These are phyloP conservation scores for Dastarcus helophoroides DNA, from an alignment of 2,888 invertebrate species.

Conservation along the genomic window DNA sequence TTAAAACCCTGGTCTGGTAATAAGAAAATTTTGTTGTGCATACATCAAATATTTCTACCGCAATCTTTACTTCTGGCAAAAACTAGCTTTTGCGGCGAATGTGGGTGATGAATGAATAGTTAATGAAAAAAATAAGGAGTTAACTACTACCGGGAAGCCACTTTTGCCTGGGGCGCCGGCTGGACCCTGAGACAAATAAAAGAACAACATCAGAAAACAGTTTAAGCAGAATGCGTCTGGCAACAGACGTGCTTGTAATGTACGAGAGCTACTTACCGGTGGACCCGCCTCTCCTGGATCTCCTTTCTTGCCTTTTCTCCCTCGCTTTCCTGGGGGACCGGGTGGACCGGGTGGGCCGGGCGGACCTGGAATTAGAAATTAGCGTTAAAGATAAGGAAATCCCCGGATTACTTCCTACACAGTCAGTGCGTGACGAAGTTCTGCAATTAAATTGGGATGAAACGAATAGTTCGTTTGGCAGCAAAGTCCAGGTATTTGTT, in stretches of 20 bases:
- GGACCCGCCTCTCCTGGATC: constrained; percentile 71
- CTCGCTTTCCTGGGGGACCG: constrained; percentile 77
- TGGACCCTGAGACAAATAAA: constrained; percentile 51
- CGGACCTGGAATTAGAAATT: constrained; percentile 31
- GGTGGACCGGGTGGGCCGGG: constrained; percentile 62
- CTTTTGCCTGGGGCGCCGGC: constrained; percentile 75
- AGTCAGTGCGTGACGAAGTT: too few species aligned
- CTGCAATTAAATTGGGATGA: too few species aligned
- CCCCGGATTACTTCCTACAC: too few species aligned
- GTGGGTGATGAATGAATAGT: constrained; percentile 18
- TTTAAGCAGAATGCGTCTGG: constrained; percentile 13
- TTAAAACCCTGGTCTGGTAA: too few species aligned
- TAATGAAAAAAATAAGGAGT: constrained; percentile 35
- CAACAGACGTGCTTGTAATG: constrained; percentile 15
- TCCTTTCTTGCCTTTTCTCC: constrained; percentile 83
- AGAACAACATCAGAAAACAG: constrained; percentile 31
- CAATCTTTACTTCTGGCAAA: too few species aligned
- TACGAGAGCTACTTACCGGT: constrained; percentile 50
- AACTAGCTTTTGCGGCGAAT: too few species aligned
- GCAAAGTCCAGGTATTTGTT: too few species aligned
- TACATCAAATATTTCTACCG: too few species aligned
- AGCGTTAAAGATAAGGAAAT: not conserved
- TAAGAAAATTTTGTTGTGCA: too few species aligned
- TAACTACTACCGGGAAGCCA: constrained; percentile 83
- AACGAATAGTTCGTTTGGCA: too few species aligned